phyloP scores from a whole-genome alignment of 35 echinoderm and acorn worm species.

The Nesometra sesokonis region DNA sequence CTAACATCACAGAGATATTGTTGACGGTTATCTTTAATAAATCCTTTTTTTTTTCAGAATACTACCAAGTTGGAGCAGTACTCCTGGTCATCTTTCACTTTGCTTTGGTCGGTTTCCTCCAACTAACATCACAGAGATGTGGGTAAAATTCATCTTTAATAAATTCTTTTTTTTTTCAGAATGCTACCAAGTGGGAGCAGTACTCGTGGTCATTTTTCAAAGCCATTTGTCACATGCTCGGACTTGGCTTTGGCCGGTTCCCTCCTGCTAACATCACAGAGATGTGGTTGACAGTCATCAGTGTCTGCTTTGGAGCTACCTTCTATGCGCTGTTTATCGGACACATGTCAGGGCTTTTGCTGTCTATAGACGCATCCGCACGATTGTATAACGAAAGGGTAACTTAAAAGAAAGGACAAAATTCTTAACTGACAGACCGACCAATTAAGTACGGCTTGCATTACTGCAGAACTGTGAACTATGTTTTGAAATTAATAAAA shows the following conservation, averaged over 20 bases:
- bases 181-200: slow-evolving; percentile 78
- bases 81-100: slow-evolving; percentile 97
- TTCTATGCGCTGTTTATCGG: slow-evolving; percentile 98
- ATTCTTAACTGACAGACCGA: no score
- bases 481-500: no score
- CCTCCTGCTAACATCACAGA: slow-evolving; percentile 71
- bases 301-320: slow-evolving; percentile 78
- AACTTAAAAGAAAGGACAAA: not conserved
- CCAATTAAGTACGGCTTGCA: no score
- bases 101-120: slow-evolving; percentile 76
- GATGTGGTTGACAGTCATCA: slow-evolving; percentile 81
- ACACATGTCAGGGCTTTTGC: slow-evolving; percentile 70
- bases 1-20: slow-evolving; percentile 79
- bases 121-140: slow-evolving; percentile 69
- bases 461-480: no score
- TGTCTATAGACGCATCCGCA: slow-evolving; percentile 81
- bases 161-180: slow-evolving; percentile 3
- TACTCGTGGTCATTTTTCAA: slow-evolving; percentile 99
- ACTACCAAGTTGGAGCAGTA: slow-evolving; percentile 82
- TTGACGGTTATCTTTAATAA: no score
- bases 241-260: slow-evolving; percentile 81
- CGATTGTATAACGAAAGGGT: slow-evolving; percentile 97
- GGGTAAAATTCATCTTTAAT: no score
- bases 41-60: slow-evolving; percentile 49
- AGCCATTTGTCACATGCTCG: slow-evolving; percentile 85